A percentile compares a stretch with the other conserved stretches of the same genome.
Conservation (phyloP, 2,888 invertebrate species). For the Eledona agricola region DNA sequence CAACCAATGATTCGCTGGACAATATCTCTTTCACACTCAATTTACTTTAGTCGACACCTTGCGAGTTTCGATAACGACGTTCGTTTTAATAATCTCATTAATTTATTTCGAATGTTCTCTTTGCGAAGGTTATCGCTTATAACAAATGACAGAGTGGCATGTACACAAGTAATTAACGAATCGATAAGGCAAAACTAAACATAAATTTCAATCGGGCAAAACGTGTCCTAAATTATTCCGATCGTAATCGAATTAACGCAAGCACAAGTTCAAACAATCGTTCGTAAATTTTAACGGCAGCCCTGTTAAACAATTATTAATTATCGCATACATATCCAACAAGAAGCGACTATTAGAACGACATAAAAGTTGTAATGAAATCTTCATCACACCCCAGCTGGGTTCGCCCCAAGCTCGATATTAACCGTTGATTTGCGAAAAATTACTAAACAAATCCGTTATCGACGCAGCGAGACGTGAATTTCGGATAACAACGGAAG, state of each 20-base stretch:
- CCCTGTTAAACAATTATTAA: constrained; percentile 24
- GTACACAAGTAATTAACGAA: constrained; percentile 30
- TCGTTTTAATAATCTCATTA: too few relatives aligned
- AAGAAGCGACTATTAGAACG: too few relatives aligned
- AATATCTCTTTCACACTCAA: too few relatives aligned
- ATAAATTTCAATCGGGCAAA: constrained; percentile 28
- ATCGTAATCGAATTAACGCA: constrained; percentile 35
- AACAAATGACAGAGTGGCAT: constrained; percentile 26
- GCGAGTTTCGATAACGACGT: too few relatives aligned
- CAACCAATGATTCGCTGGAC: too few relatives aligned
- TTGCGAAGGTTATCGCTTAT: constrained; percentile 16
- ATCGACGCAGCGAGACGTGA: constrained; percentile 35
- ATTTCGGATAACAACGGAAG: constrained; percentile 40
- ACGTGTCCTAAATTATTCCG: constrained; percentile 33
- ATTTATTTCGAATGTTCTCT: constrained; percentile 15
- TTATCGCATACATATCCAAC: too few relatives aligned
- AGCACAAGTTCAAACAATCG: constrained; percentile 31
- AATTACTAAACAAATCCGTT: constrained; percentile 31
- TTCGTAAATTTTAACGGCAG: constrained; percentile 25
- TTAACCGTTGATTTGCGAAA: constrained; percentile 5
- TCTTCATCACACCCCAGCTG: too few relatives aligned
- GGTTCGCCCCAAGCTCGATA: not conserved
- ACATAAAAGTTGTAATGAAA: too few relatives aligned
- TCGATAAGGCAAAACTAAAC: constrained; percentile 29
- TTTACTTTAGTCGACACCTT: too few relatives aligned